Evolutionary conservation across 2,888 invertebrate species (phyloP).

Genomic region (Cartodere bifasciata): DNA sequence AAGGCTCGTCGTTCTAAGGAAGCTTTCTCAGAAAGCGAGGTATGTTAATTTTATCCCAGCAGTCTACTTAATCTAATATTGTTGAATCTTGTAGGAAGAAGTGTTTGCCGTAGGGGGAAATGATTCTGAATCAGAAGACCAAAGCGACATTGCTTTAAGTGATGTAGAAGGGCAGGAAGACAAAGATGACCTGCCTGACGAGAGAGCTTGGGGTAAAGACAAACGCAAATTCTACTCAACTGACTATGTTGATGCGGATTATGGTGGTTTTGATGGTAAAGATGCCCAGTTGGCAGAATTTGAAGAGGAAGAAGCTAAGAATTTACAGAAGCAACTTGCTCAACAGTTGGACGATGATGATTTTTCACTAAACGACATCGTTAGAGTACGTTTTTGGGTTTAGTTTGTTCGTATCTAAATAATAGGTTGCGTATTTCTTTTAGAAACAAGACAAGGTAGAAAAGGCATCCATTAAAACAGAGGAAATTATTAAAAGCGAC

Average conservation of each 20-base stretch:
- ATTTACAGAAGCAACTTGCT: conserved; percentile 62
- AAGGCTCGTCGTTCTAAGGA: conserved; percentile 44
- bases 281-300: conserved; percentile 63
- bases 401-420: conserved; percentile 15
- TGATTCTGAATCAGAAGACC: conserved; percentile 37
- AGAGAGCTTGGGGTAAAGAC: conserved; percentile 80
- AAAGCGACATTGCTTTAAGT: conserved; percentile 46
- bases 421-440: conserved; percentile 11
- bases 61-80: conserved; percentile 1
- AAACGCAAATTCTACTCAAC: conserved; percentile 71
- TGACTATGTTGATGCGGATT: conserved; percentile 82
- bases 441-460: conserved; percentile 25
- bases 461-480: conserved; percentile 30
- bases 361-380: conserved; percentile 49
- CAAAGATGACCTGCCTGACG: conserved; percentile 61
- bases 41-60: conserved; percentile 13
- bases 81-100: conserved; percentile 37
- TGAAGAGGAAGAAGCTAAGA: conserved; percentile 74
- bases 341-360: conserved; percentile 70
- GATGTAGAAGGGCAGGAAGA: conserved; percentile 66
- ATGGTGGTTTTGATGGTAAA: conserved; percentile 49
- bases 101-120: conserved; percentile 42
- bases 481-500: conserved; percentile 59
- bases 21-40: conserved; percentile 39
- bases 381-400: conserved; percentile 28